Evolutionary conservation across 2,888 invertebrate species (phyloP).

Genomic region (Torymus texanus): DNA sequence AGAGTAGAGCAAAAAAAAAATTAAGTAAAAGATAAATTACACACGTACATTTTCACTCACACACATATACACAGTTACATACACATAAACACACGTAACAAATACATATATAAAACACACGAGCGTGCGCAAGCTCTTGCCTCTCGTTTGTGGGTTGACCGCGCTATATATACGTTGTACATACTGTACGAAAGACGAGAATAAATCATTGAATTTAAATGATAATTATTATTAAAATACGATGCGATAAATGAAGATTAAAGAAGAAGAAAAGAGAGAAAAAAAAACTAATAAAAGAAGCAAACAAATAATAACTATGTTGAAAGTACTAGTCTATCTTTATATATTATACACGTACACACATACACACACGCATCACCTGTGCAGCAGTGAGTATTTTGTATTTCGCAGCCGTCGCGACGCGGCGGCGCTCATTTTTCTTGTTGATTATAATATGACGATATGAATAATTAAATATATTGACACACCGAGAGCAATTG

Average conservation of each 20-base stretch:
- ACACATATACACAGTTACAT: slow-evolving; percentile 8
- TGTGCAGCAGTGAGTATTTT: slow-evolving; percentile 29
- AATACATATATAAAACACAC: background rate
- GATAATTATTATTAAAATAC: slow-evolving; percentile 20
- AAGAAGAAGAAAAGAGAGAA: slow-evolving; percentile 5
- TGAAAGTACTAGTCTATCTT: slow-evolving; percentile 74
- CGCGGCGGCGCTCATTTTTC: slow-evolving; percentile 37
- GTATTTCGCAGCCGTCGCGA: slow-evolving; percentile 18
- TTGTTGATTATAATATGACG: slow-evolving; percentile 32
- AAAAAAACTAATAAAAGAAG: slow-evolving; percentile 15
- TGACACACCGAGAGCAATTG: slow-evolving; percentile 6
- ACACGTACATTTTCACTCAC: background rate
- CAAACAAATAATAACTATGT: slow-evolving; percentile 71
- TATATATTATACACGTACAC: slow-evolving; percentile 34
- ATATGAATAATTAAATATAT: too few species aligned
- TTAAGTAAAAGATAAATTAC: slow-evolving; percentile 26
- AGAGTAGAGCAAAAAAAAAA: slow-evolving; percentile 56
- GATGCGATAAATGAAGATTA: background rate
- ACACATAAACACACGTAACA: slow-evolving; percentile 8
- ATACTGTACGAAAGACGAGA: slow-evolving; percentile 68
- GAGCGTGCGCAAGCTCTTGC: slow-evolving; percentile 58
- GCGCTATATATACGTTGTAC: slow-evolving; percentile 67
- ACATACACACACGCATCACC: background rate
- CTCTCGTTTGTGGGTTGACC: slow-evolving; percentile 75
- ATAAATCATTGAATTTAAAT: slow-evolving; percentile 28